Conservation (phyloP, 2,888 invertebrate species). For the Stictocephala bisonia region DNA sequence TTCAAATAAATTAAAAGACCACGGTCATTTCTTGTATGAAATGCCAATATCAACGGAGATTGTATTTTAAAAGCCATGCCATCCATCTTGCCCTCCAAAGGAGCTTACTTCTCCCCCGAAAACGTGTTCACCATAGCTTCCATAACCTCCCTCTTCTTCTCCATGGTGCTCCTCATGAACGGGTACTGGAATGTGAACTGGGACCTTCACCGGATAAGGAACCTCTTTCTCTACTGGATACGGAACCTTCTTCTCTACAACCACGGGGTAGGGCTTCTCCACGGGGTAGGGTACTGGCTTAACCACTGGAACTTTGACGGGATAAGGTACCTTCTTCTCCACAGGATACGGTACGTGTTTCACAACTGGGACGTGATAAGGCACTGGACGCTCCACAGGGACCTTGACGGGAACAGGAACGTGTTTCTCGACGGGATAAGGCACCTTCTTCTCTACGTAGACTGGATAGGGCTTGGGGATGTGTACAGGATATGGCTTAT, state of each 20-base stretch:
- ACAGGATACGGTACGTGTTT: slow-evolving; percentile 38
- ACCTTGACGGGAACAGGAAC: slow-evolving; percentile 36
- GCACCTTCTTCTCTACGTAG: slow-evolving; percentile 40
- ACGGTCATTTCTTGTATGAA: no score
- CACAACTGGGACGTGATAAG: slow-evolving; percentile 32
- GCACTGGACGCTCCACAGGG: slow-evolving; percentile 20
- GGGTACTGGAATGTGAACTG: slow-evolving; percentile 21
- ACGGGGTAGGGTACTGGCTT: slow-evolving; percentile 40
- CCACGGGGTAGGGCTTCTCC: slow-evolving; percentile 35
- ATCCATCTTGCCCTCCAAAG: no score
- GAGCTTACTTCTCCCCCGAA: no score
- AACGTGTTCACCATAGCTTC: no score
- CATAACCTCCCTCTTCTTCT: no score
- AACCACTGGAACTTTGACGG: slow-evolving; percentile 29
- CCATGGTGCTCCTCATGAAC: background rate
- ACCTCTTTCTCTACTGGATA: slow-evolving; percentile 37
- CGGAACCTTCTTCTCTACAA: slow-evolving; percentile 36
- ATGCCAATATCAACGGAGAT: no score
- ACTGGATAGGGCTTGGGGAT: slow-evolving; percentile 31
- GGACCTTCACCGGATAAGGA: slow-evolving; percentile 35
- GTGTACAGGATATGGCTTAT: slow-evolving; percentile 2
- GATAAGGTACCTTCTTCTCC: slow-evolving; percentile 28
- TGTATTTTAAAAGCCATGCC: no score
- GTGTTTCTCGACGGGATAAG: slow-evolving; percentile 38
- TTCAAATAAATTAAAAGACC: no score